Conservation (phyloP, 2,113 vertebrate genomes). For the Proteles cristata region DNA sequence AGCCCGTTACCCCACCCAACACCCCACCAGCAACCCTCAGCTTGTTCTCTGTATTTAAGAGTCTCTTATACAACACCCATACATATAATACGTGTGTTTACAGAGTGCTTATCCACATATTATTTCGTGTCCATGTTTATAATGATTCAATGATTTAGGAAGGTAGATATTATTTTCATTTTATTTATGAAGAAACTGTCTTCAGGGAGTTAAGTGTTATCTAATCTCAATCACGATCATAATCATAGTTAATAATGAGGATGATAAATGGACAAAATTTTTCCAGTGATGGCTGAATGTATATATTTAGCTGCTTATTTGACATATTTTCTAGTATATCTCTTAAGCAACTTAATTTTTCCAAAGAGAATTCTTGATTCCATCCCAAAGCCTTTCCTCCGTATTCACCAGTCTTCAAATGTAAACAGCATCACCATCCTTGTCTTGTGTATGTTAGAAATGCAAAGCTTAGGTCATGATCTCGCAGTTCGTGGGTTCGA, state of each 20-base stretch:
- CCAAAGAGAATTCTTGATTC: neutral
- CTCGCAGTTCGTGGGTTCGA: too few relatives aligned
- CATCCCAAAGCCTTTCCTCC: neutral
- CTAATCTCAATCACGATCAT: neutral
- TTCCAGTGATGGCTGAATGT: neutral
- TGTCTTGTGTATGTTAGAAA: neutral
- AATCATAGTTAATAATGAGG: too few relatives aligned
- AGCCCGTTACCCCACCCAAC: too few relatives aligned
- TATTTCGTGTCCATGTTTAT: slow-evolving; percentile 9
- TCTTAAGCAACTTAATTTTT: neutral
- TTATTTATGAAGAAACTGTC: slow-evolving; percentile 17
- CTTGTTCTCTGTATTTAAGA: too few relatives aligned
- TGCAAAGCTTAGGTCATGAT: too few relatives aligned
- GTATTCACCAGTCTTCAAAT: neutral
- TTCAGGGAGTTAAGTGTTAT: neutral
- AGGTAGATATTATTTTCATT: neutral
- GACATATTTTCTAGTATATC: neutral
- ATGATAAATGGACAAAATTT: neutral
- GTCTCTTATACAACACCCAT: neutral
- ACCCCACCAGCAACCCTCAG: too few relatives aligned
- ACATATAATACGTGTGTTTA: neutral
- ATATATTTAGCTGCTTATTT: neutral
- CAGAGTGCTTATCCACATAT: neutral
- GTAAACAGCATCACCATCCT: neutral
- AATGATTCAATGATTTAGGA: neutral